Evolutionary conservation across 2,888 invertebrate genomes (phyloP).

Genomic region (Ctenicera cuprea): DNA sequence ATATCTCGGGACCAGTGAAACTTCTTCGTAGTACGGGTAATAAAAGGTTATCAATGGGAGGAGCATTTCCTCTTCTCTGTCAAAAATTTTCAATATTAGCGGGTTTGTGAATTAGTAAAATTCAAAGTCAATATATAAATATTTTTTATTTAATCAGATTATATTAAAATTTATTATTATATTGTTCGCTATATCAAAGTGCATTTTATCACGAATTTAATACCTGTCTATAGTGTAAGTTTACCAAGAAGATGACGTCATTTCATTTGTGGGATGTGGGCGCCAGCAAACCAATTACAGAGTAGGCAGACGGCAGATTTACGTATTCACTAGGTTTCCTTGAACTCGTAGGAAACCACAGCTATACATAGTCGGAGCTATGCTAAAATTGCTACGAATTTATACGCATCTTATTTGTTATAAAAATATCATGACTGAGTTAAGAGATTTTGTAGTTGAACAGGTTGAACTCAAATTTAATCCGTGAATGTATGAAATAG

Average conservation of each 20-base stretch:
- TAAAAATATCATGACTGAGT: constrained; percentile 21
- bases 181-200: background rate
- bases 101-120: too few species aligned
- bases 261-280: constrained; percentile 51
- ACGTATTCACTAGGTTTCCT: constrained; percentile 52
- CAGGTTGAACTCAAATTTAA: background rate
- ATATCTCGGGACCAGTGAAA: too few species aligned
- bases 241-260: constrained; percentile 47
- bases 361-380: constrained; percentile 48
- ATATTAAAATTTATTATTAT: too few species aligned
- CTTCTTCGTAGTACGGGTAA: too few species aligned
- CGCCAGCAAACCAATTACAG: constrained; percentile 53
- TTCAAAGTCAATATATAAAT: too few species aligned
- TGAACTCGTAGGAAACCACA: constrained; percentile 49
- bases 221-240: constrained; percentile 34
- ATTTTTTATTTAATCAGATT: too few species aligned
- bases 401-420: constrained; percentile 33
- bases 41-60: too few species aligned
- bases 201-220: background rate
- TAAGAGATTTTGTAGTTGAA: constrained; percentile 6
- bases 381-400: constrained; percentile 36
- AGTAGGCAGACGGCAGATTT: constrained; percentile 52
- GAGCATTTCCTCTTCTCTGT: too few species aligned
- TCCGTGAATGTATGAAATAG: background rate
- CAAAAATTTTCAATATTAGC: too few species aligned